Evolutionary conservation across 2,888 invertebrate genomes (phyloP), one percentile per base, ranked within the genome.

Genomic region (Tetragnatha montana): DNA sequence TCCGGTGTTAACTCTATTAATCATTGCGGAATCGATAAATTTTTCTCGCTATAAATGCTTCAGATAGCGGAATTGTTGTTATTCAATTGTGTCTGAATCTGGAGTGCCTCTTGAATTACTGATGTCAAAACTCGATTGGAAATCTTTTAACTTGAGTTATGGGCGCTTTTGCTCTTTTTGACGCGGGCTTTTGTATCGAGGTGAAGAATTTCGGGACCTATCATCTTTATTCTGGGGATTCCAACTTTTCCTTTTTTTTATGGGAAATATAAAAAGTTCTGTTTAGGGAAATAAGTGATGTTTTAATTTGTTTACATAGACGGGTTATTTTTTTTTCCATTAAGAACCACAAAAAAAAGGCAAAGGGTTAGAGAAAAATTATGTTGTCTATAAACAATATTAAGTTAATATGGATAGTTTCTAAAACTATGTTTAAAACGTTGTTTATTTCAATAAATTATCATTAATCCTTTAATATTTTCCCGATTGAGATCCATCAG

Each of bases 1-100:
- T 82, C 74, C 51, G 74, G 51, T 35, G 68, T 35, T 19, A 50
- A 60, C 78, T 70, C 73, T 35, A 82, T 82, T 82, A 82, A 82
- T 82, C 82, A 82, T 74, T 73, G 82, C 50, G 17, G 82, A 82
- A 51, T 82, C 82, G 73, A 82, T 82, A 76, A 60, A 50, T 50
- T 82, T 82, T 82, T 82, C 82, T 82, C 73, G 35, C 50, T 70
- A 81, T 81, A 81, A 81, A 81, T 49, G 50, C 21, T 21, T n/a
- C 71, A 21, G 71, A 70, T 19, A 22, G 50, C 51, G 6, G 74
- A 51, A 17, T n/a, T 73, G 82, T 74, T 60, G 60, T 74, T 74
- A 74, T 82, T 82, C 74, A 14, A 60, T 71, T 21, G 74, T 82
- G 60, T 74, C 73, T 73, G 74, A 60, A 49, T 74, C 22, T 79